Conservation (phyloP, 2,113 vertebrate genomes). For the Tragelaphus imberbis region DNA sequence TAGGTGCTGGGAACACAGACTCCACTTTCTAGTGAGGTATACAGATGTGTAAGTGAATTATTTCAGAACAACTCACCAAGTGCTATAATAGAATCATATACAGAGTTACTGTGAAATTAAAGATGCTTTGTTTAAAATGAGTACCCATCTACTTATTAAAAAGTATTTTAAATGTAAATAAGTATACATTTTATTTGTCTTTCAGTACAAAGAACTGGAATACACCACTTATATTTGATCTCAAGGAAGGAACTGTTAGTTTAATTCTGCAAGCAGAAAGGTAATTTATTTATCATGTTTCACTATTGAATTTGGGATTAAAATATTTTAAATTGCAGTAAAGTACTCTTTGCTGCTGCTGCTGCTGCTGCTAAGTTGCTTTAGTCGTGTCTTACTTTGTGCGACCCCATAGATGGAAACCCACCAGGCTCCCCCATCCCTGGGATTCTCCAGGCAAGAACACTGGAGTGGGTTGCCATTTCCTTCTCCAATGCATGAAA, state of each 20-base stretch:
- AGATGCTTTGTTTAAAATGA: slow-evolving; percentile 10
- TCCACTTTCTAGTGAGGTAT: neutral
- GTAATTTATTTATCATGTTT: slow-evolving; percentile 76
- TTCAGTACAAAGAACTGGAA: slow-evolving; percentile 96
- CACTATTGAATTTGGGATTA: neutral
- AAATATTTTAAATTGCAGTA: neutral
- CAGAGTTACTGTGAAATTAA: slow-evolving; percentile 1
- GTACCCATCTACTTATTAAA: neutral
- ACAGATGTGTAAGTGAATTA: neutral
- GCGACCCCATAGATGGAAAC: too few relatives aligned
- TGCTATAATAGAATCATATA: neutral
- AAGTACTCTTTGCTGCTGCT: neutral
- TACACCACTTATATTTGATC: slow-evolving; percentile 96
- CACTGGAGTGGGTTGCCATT: too few relatives aligned
- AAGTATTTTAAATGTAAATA: slow-evolving; percentile 30
- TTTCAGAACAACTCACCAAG: neutral
- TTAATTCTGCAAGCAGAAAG: slow-evolving; percentile 95
- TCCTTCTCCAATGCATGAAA: too few relatives aligned
- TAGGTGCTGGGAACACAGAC: neutral
- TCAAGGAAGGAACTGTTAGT: slow-evolving; percentile 96
- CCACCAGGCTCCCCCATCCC: too few relatives aligned
- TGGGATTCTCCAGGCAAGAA: too few relatives aligned
- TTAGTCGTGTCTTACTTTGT: too few relatives aligned
- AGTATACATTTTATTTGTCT: neutral
- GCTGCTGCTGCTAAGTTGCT: too few relatives aligned